Percentiles rank a stretch among this genome's conserved stretches.
Evolutionary conservation across 1,140 invertebrate genomes (phyloP).

Genomic region (Drosophila lacteicornis): DNA sequence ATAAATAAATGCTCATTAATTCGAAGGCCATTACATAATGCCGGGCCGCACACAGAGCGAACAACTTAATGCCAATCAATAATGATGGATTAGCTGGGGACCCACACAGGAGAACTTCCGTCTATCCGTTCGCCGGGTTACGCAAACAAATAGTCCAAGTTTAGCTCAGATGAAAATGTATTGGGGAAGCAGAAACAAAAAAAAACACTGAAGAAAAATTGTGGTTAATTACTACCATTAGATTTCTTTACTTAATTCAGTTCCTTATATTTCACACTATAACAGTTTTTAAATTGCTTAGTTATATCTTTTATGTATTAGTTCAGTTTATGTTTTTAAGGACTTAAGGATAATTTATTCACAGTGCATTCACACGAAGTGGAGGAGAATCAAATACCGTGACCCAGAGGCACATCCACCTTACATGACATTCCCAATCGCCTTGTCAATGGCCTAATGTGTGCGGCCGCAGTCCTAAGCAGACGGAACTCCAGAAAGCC

Average conservation of each 20-base stretch:
- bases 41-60: conserved; percentile 11
- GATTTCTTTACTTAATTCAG: no score
- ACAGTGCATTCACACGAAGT: neutral
- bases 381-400: neutral
- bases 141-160: conserved; percentile 69
- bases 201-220: conserved; percentile 10
- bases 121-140: conserved; percentile 20
- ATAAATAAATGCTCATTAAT: conserved; percentile 74
- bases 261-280: no score
- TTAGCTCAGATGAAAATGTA: conserved; percentile 61
- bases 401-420: conserved; percentile 30
- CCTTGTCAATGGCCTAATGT: conserved; percentile 72
- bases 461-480: conserved; percentile 18
- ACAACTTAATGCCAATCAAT: conserved; percentile 78
- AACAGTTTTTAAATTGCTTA: neutral
- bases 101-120: conserved; percentile 31
- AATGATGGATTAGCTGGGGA: conserved; percentile 76
- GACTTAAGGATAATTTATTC: neutral
- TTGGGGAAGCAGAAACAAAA: conserved; percentile 33
- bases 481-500: neutral
- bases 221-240: no score
- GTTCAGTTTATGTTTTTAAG: neutral
- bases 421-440: conserved; percentile 60
- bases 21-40: conserved; percentile 63
- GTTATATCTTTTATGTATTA: no score